Base-by-base conservation (phyloP, 2,888 invertebrate genomes). In the Liopterus haemorrhoidalis region DNA sequence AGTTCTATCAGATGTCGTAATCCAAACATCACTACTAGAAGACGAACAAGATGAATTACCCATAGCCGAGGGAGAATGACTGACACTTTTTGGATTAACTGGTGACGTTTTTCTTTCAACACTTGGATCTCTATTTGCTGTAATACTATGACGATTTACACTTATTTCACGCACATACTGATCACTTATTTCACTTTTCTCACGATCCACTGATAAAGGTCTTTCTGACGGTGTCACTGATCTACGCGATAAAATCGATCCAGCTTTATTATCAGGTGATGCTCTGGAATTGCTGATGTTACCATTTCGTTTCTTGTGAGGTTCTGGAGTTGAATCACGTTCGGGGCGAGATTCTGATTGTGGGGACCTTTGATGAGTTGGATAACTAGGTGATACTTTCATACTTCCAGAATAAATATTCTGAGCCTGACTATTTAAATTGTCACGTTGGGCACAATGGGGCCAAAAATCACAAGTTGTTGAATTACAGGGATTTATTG, bases 381-480 rank as follows among this genome's bases (percentile, higher is more conserved):
- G 75, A 52, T 76, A 75, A 55, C 74, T 75, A 54, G 75, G 74
- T 0, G 73, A 74, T 2, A 70, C 57, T 33, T 71, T 65, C 71
- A 74, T 73, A 32, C 57, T 59, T 20, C 61, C 54, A 0, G 61
- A 57, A 48, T 28, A 60, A 60, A 15, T 62, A 58, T 36, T 41
- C 47, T 59, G 60, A 9, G 57, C 52, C 21, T 61, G 58, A 28
- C 55, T 58, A 36, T 54, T 59, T 31, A 60, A 47, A 14, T 60
- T 63, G 25, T 72, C 71, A 14, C 72, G 62, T 50, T 73, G 74
- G 0, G 70, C 68, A 54, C 74, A 74, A 44, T 74, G 73, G 11
- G 80, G 78, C 80, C 79, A 80, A 64, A 76, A 79, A 54, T 78
- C 75, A 57, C 79, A 79, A 8, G 73, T 72, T 49, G 70, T 72